A percentile compares a stretch with the other conserved stretches of the same genome.
Conservation (phyloP, 1,140 invertebrate genomes). For the Phymastichus coffea region DNA sequence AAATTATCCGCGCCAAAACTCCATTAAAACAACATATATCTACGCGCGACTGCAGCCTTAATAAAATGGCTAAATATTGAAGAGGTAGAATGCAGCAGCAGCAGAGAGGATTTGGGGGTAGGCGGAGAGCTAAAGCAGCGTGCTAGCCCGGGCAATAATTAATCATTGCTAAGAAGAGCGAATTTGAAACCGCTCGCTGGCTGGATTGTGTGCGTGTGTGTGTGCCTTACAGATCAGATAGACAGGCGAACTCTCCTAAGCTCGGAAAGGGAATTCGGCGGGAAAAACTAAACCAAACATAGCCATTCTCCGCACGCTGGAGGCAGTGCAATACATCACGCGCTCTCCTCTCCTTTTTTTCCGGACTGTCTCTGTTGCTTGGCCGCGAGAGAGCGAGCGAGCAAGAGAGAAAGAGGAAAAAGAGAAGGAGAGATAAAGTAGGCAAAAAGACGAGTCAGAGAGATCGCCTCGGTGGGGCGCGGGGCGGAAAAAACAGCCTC, state of each 20-base stretch:
- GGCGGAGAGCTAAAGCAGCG: not conserved
- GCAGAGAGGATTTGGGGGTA: not conserved
- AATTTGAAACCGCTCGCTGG: conserved; percentile 31
- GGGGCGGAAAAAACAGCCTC: not conserved
- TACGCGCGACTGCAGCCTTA: not conserved
- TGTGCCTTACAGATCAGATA: too few relatives aligned
- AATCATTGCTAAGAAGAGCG: conserved; percentile 46
- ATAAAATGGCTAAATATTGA: conserved; percentile 16
- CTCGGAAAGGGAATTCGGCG: conserved; percentile 54
- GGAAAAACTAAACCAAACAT: conserved; percentile 55
- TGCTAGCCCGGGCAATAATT: conserved; percentile 42
- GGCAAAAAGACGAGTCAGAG: not conserved
- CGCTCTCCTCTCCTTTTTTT: conserved; percentile 43
- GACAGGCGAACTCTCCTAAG: too few relatives aligned
- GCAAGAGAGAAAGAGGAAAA: not conserved
- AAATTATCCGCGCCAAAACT: conserved; percentile 17
- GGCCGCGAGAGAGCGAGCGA: not conserved
- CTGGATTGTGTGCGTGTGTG: conserved; percentile 1
- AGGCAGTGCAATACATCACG: conserved; percentile 50
- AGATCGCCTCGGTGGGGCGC: not conserved
- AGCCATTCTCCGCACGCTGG: conserved; percentile 43
- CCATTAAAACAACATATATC: conserved; percentile 2
- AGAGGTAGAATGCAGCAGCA: not conserved
- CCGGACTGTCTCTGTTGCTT: too few relatives aligned
- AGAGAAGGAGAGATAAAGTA: not conserved